phyloP scores from a whole-genome alignment of 2,113 vertebrate genomes.

The Pedionomus torquatus region DNA sequence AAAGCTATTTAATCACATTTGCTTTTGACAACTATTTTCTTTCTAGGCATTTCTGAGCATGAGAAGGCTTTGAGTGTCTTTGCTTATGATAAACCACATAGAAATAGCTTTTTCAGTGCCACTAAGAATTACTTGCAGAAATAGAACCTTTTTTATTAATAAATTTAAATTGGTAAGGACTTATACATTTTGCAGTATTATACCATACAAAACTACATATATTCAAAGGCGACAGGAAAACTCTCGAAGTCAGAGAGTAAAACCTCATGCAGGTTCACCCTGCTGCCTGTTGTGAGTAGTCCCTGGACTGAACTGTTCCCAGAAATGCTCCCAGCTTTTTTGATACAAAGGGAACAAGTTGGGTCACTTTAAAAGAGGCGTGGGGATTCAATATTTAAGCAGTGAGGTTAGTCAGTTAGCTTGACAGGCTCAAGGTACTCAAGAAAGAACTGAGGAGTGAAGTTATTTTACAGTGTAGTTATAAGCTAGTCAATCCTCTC shows the following conservation, averaged over 20 bases:
- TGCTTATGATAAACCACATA: not conserved
- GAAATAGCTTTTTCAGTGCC: not conserved
- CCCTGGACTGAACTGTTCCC: not conserved
- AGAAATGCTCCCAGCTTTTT: not conserved
- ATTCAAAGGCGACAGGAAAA: not conserved
- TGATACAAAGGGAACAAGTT: not conserved
- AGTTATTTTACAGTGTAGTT: not conserved
- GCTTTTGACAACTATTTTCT: not conserved
- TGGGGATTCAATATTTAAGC: not conserved
- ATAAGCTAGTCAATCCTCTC: not conserved
- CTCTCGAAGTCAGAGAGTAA: not conserved
- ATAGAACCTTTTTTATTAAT: not conserved
- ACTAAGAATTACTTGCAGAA: not conserved
- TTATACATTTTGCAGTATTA: not conserved
- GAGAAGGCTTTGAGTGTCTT: not conserved
- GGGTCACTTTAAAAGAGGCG: not conserved
- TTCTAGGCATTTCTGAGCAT: not conserved
- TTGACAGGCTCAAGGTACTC: rapidly evolving
- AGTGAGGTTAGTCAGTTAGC: not conserved
- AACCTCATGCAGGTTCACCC: not conserved
- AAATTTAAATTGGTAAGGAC: not conserved
- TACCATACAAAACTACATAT: rapidly evolving
- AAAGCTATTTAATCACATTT: not conserved
- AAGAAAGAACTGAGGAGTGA: not conserved
- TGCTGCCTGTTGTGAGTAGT: not conserved